Conservation (phyloP, 2,113 vertebrate genomes). For the Colaptes auratus region DNA sequence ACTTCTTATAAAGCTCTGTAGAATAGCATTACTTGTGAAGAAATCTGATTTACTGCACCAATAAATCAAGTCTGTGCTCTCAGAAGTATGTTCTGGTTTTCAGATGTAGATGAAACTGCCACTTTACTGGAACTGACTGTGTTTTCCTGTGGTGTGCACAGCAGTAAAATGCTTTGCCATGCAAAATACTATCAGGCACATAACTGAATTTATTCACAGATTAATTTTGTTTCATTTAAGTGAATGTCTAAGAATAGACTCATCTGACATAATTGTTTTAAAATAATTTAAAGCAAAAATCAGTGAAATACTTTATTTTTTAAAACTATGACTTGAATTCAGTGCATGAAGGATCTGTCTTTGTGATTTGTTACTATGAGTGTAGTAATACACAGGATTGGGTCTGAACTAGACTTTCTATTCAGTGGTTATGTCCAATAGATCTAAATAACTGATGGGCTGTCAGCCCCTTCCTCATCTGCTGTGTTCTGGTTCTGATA, state of each 20-base stretch:
- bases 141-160: neutral
- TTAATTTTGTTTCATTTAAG: constrained; percentile 8
- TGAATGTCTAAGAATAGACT: neutral
- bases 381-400: neutral
- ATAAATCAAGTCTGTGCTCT: neutral
- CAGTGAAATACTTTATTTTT: neutral
- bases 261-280: neutral
- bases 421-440: constrained; percentile 23
- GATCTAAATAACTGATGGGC: constrained; percentile 8
- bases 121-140: neutral
- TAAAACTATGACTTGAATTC: neutral
- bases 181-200: neutral
- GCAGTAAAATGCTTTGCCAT: constrained; percentile 12
- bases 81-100: neutral
- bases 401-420: constrained; percentile 13
- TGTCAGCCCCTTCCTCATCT: constrained; percentile 18
- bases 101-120: neutral
- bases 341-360: neutral
- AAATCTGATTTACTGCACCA: constrained; percentile 12
- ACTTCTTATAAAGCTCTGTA: neutral
- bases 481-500: neutral
- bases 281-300: neutral
- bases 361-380: neutral
- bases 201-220: neutral
- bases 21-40: neutral